Evolutionary conservation across 2,797 vertebrate genomes (phyloP), one percentile per base, ranked within the genome.

Genomic region (Alcedo quadribrachys): DNA sequence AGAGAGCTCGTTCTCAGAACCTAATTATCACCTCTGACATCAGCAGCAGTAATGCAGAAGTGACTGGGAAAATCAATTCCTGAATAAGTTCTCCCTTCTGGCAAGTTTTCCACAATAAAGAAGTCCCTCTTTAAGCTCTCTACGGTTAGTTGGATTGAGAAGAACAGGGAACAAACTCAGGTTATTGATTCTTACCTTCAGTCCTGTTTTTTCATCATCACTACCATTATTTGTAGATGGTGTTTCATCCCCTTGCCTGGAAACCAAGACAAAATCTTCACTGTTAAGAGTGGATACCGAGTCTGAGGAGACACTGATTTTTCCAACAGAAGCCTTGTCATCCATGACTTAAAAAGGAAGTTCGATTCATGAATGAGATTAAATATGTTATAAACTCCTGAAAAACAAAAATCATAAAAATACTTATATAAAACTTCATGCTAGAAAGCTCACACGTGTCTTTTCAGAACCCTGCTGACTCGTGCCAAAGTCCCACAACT

Each of bases 191-290:
- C 98, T 99, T 98, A 99, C 99, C 99, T 99, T 99, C 96, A 99
- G 98, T 98, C 99, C 99, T 92, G 99, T 99, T 98, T 99, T 99
- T 98, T 99, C 99, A 94, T 99, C 99, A 97, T 99, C 99, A 96
- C 99, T 99, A 97, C 99, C 99, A 97, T 99, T 99, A 98, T 99
- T 99, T 98, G 99, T 98, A 97, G 99, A 99, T 90, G 99, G 99
- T 90, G 99, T 99, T 93, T 99, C 99, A 97, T 99, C 99, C 97
- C 98, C 99, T 98, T 99, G 98, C 96, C 98, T 98, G 98, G 98
- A 99, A 98, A 99, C 99, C 96, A 99, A 99, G 98, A 99, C 99
- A 99, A 99, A 99, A 98, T 99, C 99, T 98, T 99, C 99, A 98
- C 99, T 99, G 98, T 99, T 99, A 98, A 99, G 98, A 97, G 99